Evolutionary conservation across 2,888 invertebrate species (phyloP), one percentile per base, ranked within the genome.

Genomic region (Ophonus ardosiacus): DNA sequence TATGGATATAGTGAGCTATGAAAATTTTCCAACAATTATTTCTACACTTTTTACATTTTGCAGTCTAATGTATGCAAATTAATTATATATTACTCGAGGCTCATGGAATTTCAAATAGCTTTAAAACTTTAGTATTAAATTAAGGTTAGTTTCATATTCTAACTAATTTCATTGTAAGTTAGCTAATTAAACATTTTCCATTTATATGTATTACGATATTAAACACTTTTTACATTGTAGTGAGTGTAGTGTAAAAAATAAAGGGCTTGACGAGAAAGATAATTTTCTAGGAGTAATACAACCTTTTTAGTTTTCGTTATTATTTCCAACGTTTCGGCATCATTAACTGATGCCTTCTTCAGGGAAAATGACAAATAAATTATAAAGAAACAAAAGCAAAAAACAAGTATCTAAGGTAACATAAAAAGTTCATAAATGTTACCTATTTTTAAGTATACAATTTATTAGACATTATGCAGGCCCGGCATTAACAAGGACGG

Each of bases 101-200:
- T 24, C 24, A 18, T 24, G 24, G 7, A 21, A 63, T 63, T 63
- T 63, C 10, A 63, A 63, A 24, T 24, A 21, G 63, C 63, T 21
- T 21, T 24, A 63, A 18, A 63, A 63, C 63, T 63, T 24, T 13
- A 63, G 24, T 63, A 63, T 63, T 63, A 63, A 24, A 63, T 63
- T 63, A 24, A 63, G 63, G 24, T 24, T 21, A 24, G 63, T 63
- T 63, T 63, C 63, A 63, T 63, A 63, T 63, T 2, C 0, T 21
- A 18, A 63, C 63, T 63, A 63, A 63, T 63, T 63, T 63, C 24
- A 63, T 63, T 63, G 63, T 10, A 4, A 24, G 24, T 63, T 24
- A 63, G 10, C 24, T 24, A 24, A 63, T 63, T 63, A 21, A 63
- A 24, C 63, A 63, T 63, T 63, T 63, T 63, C 63, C 24, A 63